Base-by-base conservation (phyloP, 2,113 vertebrate genomes). In the Bos javanicus region DNA sequence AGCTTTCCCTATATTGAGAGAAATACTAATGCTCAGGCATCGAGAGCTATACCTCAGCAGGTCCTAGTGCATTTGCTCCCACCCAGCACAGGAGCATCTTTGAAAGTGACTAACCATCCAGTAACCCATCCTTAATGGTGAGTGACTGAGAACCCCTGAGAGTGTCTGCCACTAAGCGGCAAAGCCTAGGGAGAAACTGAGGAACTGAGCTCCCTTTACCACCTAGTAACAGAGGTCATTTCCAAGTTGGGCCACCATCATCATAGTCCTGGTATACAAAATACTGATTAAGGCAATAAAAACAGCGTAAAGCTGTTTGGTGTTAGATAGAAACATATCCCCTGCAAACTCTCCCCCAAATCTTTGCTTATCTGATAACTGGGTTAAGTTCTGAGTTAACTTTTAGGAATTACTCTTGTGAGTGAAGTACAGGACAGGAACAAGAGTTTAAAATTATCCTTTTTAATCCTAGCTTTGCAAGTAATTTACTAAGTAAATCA, bases 401-500 rank as follows among this genome's bases (percentile, higher is more conserved):
- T 80, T 93, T 96, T 30, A 93, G 59, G 56, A 95, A 87, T 82
- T 43, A 76, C 17, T 94, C 13, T 52, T 62, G 3, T 28, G 48
- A 93, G 25, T n/a, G 14, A 96, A 93, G 19, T 46, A 33, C 4
- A 3, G 30, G 59, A 39, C 6, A 50, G 52, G 46, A 71, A 3
- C 54, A 62, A 67, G 50, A 87, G 26, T 92, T 60, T 28, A 85
- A 80, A 92, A 43, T 11, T 8, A 85, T 39, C 19, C 28, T 94
- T 95, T 48, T 11, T 90, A 92, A 91, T 87, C 60, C 21, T 89
- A 64, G 50, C 13, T 91, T 96, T 93, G 60, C 33, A 89, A 91
- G 94, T 95, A 84, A 95, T 94, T 93, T 92, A 96, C 94, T 88
- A 54, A 48, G 39, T 12, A 92, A 71, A 46, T 46, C 43, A 46